Evolutionary conservation across 2,797 vertebrate genomes (phyloP).

Genomic region (Carduelis carduelis): DNA sequence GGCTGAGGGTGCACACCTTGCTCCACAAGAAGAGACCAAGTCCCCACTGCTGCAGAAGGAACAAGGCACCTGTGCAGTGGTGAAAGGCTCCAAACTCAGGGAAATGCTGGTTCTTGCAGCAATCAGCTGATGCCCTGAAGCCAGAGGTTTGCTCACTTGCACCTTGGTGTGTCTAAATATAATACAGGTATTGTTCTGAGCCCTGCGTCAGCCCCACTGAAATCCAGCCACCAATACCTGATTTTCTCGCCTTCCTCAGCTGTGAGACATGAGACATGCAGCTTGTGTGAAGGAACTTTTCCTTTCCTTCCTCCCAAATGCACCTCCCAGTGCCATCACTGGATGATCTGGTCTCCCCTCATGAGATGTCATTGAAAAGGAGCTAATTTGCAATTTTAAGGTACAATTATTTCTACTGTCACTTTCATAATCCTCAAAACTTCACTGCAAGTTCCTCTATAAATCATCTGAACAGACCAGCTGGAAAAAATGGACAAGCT

Average conservation of each 20-base stretch:
- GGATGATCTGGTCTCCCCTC: not conserved
- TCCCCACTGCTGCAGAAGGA: not conserved
- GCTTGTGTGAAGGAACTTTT: not conserved
- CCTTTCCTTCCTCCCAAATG: not conserved
- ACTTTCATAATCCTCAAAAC: not conserved
- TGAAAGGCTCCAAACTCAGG: not conserved
- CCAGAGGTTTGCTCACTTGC: constrained; percentile 33
- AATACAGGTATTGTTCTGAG: constrained; percentile 45
- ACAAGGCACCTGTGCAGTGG: not conserved
- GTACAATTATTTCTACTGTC: not conserved
- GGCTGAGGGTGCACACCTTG: not conserved
- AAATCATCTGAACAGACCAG: not conserved
- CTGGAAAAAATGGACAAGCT: not conserved
- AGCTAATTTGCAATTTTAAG: not conserved
- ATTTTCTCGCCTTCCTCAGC: constrained; percentile 1
- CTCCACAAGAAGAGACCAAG: not conserved
- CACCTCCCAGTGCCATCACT: not conserved
- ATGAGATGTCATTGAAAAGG: not conserved
- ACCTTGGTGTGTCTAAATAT: constrained; percentile 24
- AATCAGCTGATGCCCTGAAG: constrained; percentile 56
- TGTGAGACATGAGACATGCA: not conserved
- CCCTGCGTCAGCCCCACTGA: not conserved
- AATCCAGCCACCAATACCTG: constrained; percentile 37
- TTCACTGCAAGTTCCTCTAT: not conserved
- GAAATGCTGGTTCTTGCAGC: constrained; percentile 38